Evolutionary conservation across 2,797 vertebrate species (phyloP).

Genomic region (Crax fasciolata): DNA sequence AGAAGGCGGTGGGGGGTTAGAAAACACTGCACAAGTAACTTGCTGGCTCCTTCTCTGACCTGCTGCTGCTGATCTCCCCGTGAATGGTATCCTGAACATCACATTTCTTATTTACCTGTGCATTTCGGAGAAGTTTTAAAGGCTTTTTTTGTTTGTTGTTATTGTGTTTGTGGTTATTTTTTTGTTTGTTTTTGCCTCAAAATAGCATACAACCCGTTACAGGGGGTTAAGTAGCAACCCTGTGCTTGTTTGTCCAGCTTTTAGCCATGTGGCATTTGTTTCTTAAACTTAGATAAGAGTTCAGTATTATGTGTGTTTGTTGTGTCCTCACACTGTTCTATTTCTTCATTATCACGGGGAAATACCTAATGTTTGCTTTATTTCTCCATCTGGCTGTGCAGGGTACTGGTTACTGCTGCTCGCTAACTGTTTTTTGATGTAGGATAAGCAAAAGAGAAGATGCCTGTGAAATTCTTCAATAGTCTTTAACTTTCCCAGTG

Average conservation of each 20-base stretch:
- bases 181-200: background rate
- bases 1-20: background rate
- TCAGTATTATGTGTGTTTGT: background rate
- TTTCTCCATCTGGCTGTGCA: background rate
- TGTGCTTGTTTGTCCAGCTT: background rate
- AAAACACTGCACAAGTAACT: background rate
- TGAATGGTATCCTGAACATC: accelerated
- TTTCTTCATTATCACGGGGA: background rate
- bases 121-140: background rate
- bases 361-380: background rate
- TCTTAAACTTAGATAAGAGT: background rate
- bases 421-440: background rate
- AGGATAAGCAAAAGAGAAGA: background rate
- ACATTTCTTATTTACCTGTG: background rate
- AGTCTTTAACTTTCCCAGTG: background rate
- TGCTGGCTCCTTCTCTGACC: background rate
- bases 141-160: background rate
- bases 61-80: accelerated
- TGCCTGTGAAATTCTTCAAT: background rate
- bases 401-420: background rate
- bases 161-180: too few species aligned
- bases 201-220: background rate
- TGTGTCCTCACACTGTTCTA: background rate
- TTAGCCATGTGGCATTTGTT: background rate
- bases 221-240: background rate